Conservation (phyloP, 2,888 invertebrate species). For the Aphidius colemani region DNA sequence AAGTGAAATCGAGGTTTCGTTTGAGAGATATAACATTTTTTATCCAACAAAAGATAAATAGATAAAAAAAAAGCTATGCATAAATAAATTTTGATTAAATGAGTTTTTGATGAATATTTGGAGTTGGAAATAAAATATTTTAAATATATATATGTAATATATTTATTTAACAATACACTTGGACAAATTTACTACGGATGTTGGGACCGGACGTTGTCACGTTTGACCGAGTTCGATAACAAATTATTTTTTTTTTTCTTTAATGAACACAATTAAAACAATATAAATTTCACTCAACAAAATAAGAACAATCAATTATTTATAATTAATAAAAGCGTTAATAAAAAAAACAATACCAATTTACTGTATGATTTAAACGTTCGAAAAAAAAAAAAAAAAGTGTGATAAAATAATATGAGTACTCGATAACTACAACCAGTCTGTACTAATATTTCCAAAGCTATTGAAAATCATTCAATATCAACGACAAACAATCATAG, state of each 20-base stretch:
- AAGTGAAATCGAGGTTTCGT: too few relatives aligned
- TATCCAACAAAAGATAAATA: not conserved
- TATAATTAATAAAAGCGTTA: too few relatives aligned
- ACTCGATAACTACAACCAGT: too few relatives aligned
- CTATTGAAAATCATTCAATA: too few relatives aligned
- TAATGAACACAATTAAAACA: not conserved
- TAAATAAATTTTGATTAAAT: not conserved
- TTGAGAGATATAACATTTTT: not conserved
- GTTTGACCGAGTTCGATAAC: slow-evolving; percentile 36
- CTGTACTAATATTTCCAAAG: too few relatives aligned
- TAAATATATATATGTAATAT: not conserved
- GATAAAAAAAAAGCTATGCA: not conserved
- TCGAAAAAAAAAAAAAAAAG: too few relatives aligned
- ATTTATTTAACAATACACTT: not conserved
- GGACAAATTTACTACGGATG: not conserved
- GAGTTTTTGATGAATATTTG: not conserved
- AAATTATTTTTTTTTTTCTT: slow-evolving; percentile 7
- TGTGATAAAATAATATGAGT: too few relatives aligned
- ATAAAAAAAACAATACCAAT: too few relatives aligned
- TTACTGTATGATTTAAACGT: too few relatives aligned
- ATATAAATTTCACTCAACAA: too few relatives aligned
- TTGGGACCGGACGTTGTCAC: slow-evolving; percentile 31
- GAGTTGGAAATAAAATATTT: not conserved
- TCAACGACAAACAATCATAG: too few relatives aligned
- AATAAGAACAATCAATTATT: too few relatives aligned